phyloP scores from a whole-genome alignment of 2,888 invertebrate genomes.

The Thecocarcelia acutangulata region DNA sequence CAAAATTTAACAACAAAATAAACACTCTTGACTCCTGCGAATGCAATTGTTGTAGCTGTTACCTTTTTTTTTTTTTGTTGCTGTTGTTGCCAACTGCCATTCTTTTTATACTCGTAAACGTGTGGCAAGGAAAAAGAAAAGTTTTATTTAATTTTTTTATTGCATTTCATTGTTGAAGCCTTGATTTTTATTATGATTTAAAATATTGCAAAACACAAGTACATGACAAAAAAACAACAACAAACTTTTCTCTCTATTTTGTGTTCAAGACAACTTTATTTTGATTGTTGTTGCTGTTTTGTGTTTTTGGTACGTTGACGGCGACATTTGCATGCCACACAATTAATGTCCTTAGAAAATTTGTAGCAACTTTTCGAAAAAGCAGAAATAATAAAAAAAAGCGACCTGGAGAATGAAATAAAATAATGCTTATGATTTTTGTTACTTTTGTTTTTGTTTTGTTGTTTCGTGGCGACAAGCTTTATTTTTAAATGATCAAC shows the following conservation, averaged over 20 bases:
- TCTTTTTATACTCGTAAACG: slow-evolving; percentile 21
- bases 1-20: slow-evolving; percentile 54
- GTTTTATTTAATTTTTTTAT: slow-evolving; percentile 38
- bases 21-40: slow-evolving; percentile 53
- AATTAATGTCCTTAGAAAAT: slow-evolving; percentile 65
- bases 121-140: slow-evolving; percentile 54
- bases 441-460: not conserved
- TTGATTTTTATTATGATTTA: slow-evolving; percentile 66
- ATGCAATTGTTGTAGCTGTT: slow-evolving; percentile 39
- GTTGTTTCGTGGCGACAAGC: slow-evolving; percentile 23
- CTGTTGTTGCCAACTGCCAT: not conserved
- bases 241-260: slow-evolving; percentile 33
- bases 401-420: not conserved
- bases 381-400: slow-evolving; percentile 18
- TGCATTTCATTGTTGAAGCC: slow-evolving; percentile 51
- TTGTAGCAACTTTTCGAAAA: slow-evolving; percentile 25
- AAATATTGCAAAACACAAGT: slow-evolving; percentile 59
- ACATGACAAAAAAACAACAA: slow-evolving; percentile 19
- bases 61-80: not conserved
- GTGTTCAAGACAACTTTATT: not conserved
- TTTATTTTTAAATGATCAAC: slow-evolving; percentile 51
- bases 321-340: slow-evolving; percentile 65
- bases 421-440: slow-evolving; percentile 30
- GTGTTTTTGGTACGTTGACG: slow-evolving; percentile 39
- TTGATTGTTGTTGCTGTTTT: slow-evolving; percentile 11